Evolutionary conservation across 2,113 vertebrate species (phyloP), one percentile per base, ranked within the genome.

Genomic region (Pelvicachromis taeniatus): DNA sequence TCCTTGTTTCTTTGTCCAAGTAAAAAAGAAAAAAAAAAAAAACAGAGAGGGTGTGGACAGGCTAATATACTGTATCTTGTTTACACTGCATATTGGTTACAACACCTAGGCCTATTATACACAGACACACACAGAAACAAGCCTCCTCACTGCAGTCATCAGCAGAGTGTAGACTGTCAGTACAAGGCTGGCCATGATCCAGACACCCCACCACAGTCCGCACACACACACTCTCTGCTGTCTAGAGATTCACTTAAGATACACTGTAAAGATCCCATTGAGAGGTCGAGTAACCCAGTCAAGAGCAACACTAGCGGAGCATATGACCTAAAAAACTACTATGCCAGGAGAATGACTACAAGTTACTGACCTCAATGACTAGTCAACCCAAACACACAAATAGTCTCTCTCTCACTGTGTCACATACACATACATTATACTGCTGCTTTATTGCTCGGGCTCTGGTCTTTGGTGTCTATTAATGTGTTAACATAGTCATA

Each of bases 281-380:
- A 78, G 78, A 77, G 81, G n/a, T 84, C 78, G 70, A 86, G 75
- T 81, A 83, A 87, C 29, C 19, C 17, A 86, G 79, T 65, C 68
- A 83, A 92, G 83, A 85, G 84, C 87, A 85, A 81, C 61, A 78
- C 83, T 35, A 26, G 84, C 61, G 78, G 52, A 90, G 78, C 79
- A 89, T 84, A 83, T 90, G 89, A 93, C 85, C 88, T 88, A 81
- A 90, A 90, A 93, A 91, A 48, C 59, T 75, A 80, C 61, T 79
- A 54, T 50, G 82, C 83, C 59, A 58, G 83, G 56, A 88, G 61
- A 90, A 50, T 81, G 70, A 84, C 78, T 78, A 63, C 75, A 73
- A 85, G 89, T 80, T 68, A 87, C 55, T 91, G 90, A 93, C 90
- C 90, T 52, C 35, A 56, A 85, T 92, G 84, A 85, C 85, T 56